Conservation (phyloP, 2,797 vertebrate genomes). For the Poliocrania exsul region DNA sequence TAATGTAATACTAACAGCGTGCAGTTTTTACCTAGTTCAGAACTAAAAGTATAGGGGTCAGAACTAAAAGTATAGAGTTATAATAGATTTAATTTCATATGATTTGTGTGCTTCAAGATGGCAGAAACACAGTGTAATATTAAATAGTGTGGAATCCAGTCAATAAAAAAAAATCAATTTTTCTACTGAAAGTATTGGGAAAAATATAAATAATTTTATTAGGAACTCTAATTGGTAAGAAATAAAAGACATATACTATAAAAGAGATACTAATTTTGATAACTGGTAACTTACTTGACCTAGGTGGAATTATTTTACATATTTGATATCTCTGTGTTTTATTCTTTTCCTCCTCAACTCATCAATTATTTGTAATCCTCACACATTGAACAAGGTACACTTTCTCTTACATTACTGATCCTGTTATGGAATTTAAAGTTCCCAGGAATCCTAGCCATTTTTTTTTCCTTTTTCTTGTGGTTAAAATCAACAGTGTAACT, state of each 20-base stretch:
- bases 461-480: background rate
- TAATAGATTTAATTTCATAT: background rate
- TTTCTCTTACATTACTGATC: background rate
- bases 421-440: background rate
- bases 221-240: background rate
- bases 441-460: background rate
- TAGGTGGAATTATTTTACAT: background rate
- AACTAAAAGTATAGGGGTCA: background rate
- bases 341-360: background rate
- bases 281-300: background rate
- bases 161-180: background rate
- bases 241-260: background rate
- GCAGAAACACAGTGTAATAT: background rate
- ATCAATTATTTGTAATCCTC: background rate
- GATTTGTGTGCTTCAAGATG: background rate
- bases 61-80: background rate
- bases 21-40: background rate
- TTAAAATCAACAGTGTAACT: background rate
- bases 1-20: rapidly evolving
- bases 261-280: background rate
- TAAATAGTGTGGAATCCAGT: background rate
- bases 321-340: background rate
- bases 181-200: background rate
- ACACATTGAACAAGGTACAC: background rate
- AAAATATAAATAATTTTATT: background rate